Conservation (phyloP, 1,140 invertebrate species). For the Neoseiulus cucumeris region DNA sequence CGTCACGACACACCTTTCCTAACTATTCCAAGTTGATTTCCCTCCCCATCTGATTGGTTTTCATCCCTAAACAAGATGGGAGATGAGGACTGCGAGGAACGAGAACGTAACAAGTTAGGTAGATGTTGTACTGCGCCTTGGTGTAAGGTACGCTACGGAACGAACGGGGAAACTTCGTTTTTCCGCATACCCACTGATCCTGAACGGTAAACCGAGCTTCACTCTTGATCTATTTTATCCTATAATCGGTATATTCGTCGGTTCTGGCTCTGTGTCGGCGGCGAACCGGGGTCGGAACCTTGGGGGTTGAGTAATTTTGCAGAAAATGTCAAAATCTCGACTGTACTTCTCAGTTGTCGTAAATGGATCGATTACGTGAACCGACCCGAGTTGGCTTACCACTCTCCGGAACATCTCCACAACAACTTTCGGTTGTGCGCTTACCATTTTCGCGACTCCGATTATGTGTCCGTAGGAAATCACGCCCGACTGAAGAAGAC, state of each 20-base stretch:
- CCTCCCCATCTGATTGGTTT: no score
- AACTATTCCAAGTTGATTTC: no score
- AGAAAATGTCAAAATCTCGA: no score
- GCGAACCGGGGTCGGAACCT: no score
- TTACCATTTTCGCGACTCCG: background rate
- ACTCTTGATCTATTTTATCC: no score
- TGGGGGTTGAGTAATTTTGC: no score
- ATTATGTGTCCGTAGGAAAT: background rate
- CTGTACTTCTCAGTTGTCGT: background rate
- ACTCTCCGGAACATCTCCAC: slow-evolving; percentile 6
- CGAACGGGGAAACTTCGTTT: background rate
- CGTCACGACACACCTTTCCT: no score
- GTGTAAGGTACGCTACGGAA: slow-evolving; percentile 2
- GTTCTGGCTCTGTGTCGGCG: no score
- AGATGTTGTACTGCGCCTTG: background rate
- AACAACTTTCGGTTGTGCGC: slow-evolving; percentile 6
- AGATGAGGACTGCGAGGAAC: background rate
- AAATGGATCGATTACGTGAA: slow-evolving; percentile 8
- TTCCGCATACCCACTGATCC: slow-evolving; percentile 1
- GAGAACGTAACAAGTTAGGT: background rate
- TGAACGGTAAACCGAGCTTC: background rate
- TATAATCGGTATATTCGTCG: no score
- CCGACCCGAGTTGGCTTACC: slow-evolving; percentile 6
- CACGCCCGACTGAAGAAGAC: slow-evolving; percentile 8
- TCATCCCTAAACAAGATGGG: no score